These are phyloP conservation scores for Nesogale talazaci DNA, from an alignment of 2,113 vertebrate species.

Conservation along the genomic window DNA sequence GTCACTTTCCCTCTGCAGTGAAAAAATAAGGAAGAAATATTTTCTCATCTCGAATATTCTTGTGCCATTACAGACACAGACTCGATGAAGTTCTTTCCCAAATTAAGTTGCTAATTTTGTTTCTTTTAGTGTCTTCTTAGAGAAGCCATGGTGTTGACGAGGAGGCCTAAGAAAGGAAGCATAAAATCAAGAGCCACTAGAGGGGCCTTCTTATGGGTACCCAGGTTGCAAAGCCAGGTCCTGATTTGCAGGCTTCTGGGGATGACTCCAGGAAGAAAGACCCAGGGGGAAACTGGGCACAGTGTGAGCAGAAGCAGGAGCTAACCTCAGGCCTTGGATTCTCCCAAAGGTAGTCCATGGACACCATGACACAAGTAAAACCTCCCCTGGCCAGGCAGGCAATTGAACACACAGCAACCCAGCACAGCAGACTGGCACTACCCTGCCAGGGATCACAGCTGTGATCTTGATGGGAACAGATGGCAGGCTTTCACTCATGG, in stretches of 20 bases:
- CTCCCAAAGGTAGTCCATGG: neutral
- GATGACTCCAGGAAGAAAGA: neutral
- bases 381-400: neutral
- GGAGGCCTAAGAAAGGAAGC: constrained; percentile 61
- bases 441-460: neutral
- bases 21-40: neutral
- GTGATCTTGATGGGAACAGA: neutral
- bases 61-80: constrained; percentile 18
- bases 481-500: neutral
- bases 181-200: constrained; percentile 57
- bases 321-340: neutral
- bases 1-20: constrained; percentile 61
- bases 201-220: neutral
- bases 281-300: neutral
- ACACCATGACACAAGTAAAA: neutral
- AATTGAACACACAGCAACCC: neutral
- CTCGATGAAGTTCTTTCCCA: constrained; percentile 10
- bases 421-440: neutral
- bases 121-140: constrained; percentile 11
- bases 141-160: constrained; percentile 36
- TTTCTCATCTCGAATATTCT: constrained; percentile 59
- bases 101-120: neutral
- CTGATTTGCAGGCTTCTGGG: neutral
- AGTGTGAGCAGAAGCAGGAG: neutral
- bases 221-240: constrained; percentile 51